A percentile compares a stretch with the other conserved stretches of the same genome.
These are phyloP conservation scores for Trichonephila clavipes DNA, from an alignment of 1,140 invertebrate genomes.

Conservation along the genomic window DNA sequence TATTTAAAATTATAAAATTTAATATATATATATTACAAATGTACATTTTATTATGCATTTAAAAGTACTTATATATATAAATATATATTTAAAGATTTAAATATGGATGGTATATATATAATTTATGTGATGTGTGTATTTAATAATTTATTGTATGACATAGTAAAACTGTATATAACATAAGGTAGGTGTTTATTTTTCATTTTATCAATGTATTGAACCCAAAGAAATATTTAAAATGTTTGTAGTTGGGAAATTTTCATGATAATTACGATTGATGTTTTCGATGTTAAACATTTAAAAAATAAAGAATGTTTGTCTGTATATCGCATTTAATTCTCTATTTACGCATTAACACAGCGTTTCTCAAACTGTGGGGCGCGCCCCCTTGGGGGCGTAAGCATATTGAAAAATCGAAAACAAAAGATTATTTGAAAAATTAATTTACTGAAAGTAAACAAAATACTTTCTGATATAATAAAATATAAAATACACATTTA, in stretches of 20 bases:
- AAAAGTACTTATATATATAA: not conserved
- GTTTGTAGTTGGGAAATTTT: not conserved
- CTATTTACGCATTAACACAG: not conserved
- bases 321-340: not conserved
- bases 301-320: not conserved
- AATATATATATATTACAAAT: conserved; percentile 18
- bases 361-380: too few relatives aligned
- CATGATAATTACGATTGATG: not conserved
- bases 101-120: not conserved
- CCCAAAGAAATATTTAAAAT: not conserved
- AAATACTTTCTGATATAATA: too few relatives aligned
- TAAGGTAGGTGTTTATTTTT: not conserved
- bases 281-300: not conserved
- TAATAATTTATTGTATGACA: not conserved
- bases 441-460: too few relatives aligned
- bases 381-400: too few relatives aligned
- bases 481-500: too few relatives aligned
- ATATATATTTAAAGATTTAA: not conserved
- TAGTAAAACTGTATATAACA: not conserved
- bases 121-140: not conserved
- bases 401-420: too few relatives aligned
- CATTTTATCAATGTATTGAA: not conserved
- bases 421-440: too few relatives aligned
- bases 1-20: conserved; percentile 35
- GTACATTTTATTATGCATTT: not conserved